Base-by-base conservation (phyloP, 2,888 invertebrate genomes). In the Apotomis turbidana region DNA sequence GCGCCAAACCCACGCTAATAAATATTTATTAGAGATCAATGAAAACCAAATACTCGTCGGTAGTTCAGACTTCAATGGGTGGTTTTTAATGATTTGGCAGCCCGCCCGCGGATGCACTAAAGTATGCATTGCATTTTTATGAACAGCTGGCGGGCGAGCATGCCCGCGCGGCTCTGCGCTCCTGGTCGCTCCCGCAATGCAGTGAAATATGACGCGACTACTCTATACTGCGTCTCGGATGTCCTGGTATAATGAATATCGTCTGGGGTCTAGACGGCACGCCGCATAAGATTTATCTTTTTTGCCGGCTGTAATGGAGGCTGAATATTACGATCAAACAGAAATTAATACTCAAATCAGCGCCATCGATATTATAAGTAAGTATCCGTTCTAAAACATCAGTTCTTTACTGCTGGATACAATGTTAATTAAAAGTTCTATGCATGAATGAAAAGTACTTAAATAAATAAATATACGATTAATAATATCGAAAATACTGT, bases 121-220 rank as follows among this genome's bases (percentile, higher is more conserved):
- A 44, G 41, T 13, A 12, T 54, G 54, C 15, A 64, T 49, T 44
- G 9, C 49, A 27, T 44, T 51, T 59, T 66, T 66, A 66, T 66
- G 69, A 44, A 51, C 69, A 63, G 38, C 44, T 46, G 68, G n/a
- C 68, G 52, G 54, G 36, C 41, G 1, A 10, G 15, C 3, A 5
- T 41, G 27, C 55, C 0, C 52, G n/a, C 13, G n/a, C 13, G 13
- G 27, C 27, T 27, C 38, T 49, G 12, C 63, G 63, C 52, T 49
- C 68, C 68, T 13, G 59, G 52, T 27, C 41, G 6, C 41, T 41
- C 8, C 64, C 73, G 73, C 73, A 73, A 15, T 73, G 73, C 73
- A 54, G 73, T 73, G 64, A 72, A 64, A 51, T 46, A 49, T 57
- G 55, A 70, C 15, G 38, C 51, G 38, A 49, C 27, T 13, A 41